Conservation (phyloP, 2,888 invertebrate genomes). For the Acronicta aceris region DNA sequence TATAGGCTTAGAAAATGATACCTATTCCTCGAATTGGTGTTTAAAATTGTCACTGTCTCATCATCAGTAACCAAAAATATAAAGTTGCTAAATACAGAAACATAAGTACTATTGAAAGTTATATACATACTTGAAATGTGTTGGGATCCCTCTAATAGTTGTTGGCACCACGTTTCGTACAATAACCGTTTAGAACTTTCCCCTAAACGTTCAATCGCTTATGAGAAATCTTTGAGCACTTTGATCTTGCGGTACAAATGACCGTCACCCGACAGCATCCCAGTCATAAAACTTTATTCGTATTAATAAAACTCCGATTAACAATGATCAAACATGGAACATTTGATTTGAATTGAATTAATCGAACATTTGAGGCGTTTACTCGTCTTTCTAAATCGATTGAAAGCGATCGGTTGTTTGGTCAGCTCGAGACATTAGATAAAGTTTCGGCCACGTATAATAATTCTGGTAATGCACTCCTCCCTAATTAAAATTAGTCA, state of each 20-base stretch:
- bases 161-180: not conserved
- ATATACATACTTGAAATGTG: no score
- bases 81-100: no score
- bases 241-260: slow-evolving; percentile 20
- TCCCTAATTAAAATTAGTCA: slow-evolving; percentile 4
- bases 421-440: slow-evolving; percentile 26
- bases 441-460: slow-evolving; percentile 34
- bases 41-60: no score
- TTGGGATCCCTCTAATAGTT: no score
- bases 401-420: slow-evolving; percentile 1
- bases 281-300: slow-evolving; percentile 17
- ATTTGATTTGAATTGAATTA: no score
- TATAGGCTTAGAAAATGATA: no score
- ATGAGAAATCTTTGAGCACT: slow-evolving; percentile 20
- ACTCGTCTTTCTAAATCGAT: slow-evolving; percentile 8
- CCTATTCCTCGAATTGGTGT: no score
- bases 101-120: no score
- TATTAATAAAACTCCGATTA: not conserved
- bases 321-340: no score
- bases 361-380: not conserved
- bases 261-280: slow-evolving; percentile 4
- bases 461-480: slow-evolving; percentile 37
- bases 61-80: no score
- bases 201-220: slow-evolving; percentile 14
- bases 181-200: slow-evolving; percentile 24